phyloP scores from a whole-genome alignment of 1,140 invertebrate genomes.

The Neoseiulus cucumeris region DNA sequence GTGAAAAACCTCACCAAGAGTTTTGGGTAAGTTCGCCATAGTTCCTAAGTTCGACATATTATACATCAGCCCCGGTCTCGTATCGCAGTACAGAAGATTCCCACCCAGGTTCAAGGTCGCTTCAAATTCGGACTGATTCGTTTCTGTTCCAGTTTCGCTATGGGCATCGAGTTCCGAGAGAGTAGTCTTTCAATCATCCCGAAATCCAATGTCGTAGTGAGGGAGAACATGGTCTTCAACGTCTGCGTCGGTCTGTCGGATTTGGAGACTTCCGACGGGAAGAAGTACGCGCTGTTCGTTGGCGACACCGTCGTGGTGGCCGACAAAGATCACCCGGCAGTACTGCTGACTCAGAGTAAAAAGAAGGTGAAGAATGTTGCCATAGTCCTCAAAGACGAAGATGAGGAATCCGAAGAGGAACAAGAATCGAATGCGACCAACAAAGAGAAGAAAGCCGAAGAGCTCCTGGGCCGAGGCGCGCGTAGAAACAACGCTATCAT shows the following conservation, averaged over 20 bases:
- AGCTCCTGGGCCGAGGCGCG: constrained; percentile 55
- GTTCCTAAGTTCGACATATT: not conserved
- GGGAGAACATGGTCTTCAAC: constrained; percentile 89
- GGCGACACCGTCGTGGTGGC: constrained; percentile 91
- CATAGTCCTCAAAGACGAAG: constrained; percentile 66
- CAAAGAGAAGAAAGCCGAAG: constrained; percentile 33
- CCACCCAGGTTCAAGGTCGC: not conserved
- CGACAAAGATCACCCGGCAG: constrained; percentile 61
- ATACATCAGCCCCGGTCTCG: not conserved
- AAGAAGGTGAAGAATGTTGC: constrained; percentile 83
- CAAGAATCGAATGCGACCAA: constrained; percentile 42
- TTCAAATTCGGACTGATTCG: not conserved
- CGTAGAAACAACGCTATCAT: constrained; percentile 59
- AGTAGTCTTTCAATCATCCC: constrained; percentile 71
- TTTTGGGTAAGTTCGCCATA: constrained; percentile 42
- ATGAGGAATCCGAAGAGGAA: constrained; percentile 52
- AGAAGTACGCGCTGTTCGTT: constrained; percentile 81
- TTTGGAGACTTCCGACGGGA: constrained; percentile 53
- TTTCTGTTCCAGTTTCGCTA: constrained; percentile 46
- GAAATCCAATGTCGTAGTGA: constrained; percentile 57
- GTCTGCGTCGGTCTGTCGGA: constrained; percentile 82
- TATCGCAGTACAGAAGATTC: not conserved
- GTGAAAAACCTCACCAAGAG: constrained; percentile 81
- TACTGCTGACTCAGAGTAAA: constrained; percentile 71
- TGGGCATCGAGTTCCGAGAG: constrained; percentile 96